phyloP scores from a whole-genome alignment of 2,797 vertebrate species.

The Coreius guichenoti region DNA sequence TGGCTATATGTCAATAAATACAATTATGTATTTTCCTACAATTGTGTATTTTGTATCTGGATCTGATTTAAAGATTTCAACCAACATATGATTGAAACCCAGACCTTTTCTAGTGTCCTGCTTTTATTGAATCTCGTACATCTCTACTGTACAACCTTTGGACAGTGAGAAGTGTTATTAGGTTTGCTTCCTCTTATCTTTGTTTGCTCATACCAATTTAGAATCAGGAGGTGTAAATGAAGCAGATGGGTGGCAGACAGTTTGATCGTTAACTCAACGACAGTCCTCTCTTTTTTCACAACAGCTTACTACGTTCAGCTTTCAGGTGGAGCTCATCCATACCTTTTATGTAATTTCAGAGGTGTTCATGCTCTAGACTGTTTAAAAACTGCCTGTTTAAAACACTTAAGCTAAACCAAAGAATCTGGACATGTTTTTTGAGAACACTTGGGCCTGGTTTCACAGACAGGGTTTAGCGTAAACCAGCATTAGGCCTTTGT shows the following conservation, averaged over 20 bases:
- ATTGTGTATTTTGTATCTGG: not conserved
- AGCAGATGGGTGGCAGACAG: not conserved
- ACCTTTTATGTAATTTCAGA: not conserved
- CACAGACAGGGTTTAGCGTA: no score
- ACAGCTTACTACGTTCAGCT: not conserved
- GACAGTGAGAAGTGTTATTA: constrained; percentile 21
- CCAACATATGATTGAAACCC: not conserved
- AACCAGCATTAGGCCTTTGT: no score
- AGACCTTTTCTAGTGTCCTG: not conserved
- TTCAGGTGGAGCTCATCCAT: not conserved
- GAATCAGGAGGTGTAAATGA: constrained; percentile 33
- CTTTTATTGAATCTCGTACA: not conserved
- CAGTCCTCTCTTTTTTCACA: not conserved
- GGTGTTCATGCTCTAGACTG: not conserved
- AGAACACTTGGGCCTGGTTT: not conserved
- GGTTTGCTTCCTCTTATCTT: constrained; percentile 52
- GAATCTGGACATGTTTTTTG: not conserved
- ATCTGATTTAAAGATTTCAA: not conserved
- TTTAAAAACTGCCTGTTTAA: not conserved
- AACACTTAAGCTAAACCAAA: not conserved
- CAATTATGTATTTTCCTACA: constrained; percentile 30
- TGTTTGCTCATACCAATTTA: constrained; percentile 53
- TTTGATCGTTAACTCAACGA: not conserved
- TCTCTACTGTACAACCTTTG: constrained; percentile 50
- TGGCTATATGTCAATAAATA: not conserved